Percentiles rank a stretch among this genome's conserved stretches.
These are phyloP conservation scores for Drosophila prolongata DNA, from an alignment of 2,888 invertebrate species.

Conservation along the genomic window DNA sequence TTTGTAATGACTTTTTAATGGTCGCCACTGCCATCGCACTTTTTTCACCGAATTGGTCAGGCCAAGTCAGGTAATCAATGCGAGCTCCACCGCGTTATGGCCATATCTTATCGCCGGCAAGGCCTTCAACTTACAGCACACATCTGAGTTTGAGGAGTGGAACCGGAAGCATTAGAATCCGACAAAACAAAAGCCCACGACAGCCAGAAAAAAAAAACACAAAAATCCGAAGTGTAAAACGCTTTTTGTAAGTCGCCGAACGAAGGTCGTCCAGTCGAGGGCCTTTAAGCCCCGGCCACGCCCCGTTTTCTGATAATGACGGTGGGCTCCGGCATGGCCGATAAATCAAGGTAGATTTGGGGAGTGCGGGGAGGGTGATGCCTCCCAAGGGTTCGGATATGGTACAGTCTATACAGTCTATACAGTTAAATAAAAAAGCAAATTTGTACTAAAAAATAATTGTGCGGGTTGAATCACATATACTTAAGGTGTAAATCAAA, in stretches of 20 bases:
- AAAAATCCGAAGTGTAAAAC: conserved; percentile 14
- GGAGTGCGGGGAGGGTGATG: not conserved
- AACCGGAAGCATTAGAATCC: conserved; percentile 78
- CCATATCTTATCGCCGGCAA: conserved; percentile 46
- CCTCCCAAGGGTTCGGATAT: too few species aligned
- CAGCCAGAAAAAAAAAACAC: conserved; percentile 23
- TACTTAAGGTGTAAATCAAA: too few species aligned
- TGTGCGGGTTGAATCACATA: too few species aligned
- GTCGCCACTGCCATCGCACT: conserved; percentile 52
- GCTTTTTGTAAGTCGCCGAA: conserved; percentile 50
- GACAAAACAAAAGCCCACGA: conserved; percentile 25
- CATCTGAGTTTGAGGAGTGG: conserved; percentile 39
- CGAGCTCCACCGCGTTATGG: conserved; percentile 5
- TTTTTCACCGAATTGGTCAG: conserved; percentile 57
- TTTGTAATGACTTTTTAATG: conserved; percentile 76
- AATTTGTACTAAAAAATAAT: too few species aligned
- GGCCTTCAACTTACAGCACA: conserved; percentile 52
- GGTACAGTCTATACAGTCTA: too few species aligned
- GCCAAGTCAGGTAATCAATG: conserved; percentile 66
- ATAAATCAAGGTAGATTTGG: conserved; percentile 11
- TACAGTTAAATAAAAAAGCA: too few species aligned
- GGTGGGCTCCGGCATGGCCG: not conserved
- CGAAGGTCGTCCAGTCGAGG: conserved; percentile 28
- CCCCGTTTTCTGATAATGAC: conserved; percentile 22
- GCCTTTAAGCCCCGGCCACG: conserved; percentile 25